phyloP scores from a whole-genome alignment of 2,888 invertebrate genomes.

The Allophyes oxyacanthae region DNA sequence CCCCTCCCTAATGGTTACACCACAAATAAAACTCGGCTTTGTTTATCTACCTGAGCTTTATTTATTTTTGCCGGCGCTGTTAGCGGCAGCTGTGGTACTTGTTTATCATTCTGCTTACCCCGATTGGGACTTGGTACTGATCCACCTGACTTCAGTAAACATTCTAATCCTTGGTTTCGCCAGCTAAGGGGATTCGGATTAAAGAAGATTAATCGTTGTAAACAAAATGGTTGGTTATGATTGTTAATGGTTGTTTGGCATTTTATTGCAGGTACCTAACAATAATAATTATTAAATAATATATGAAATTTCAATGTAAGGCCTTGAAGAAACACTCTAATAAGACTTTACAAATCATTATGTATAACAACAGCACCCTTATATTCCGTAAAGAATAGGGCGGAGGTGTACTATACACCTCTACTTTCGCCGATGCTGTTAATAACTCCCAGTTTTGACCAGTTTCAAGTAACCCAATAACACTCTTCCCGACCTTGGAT shows the following conservation, averaged over 20 bases:
- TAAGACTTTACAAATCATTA: too few species aligned
- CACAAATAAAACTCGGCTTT: slow-evolving; percentile 82
- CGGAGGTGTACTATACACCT: too few species aligned
- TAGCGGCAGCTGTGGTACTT: slow-evolving; percentile 78
- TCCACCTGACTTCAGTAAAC: slow-evolving; percentile 70
- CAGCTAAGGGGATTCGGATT: slow-evolving; percentile 43
- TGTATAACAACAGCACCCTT: too few species aligned
- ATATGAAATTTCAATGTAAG: too few species aligned
- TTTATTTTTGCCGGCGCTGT: slow-evolving; percentile 78
- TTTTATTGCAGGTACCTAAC: too few species aligned
- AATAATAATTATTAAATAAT: too few species aligned
- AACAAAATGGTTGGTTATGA: slow-evolving; percentile 22
- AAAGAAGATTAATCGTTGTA: slow-evolving; percentile 37
- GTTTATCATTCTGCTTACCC: slow-evolving; percentile 80
- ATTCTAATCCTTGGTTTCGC: slow-evolving; percentile 51
- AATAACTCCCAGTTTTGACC: too few species aligned
- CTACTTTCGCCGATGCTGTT: too few species aligned
- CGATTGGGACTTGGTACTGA: slow-evolving; percentile 69
- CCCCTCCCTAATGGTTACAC: slow-evolving; percentile 80
- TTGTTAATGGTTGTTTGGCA: too few species aligned
- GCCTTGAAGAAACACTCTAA: not conserved
- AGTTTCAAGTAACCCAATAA: too few species aligned
- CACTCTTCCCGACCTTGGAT: too few species aligned
- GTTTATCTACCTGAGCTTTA: slow-evolving; percentile 79
- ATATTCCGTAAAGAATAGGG: too few species aligned